Base-by-base conservation (phyloP, 2,797 vertebrate species). In the Avahi laniger region DNA sequence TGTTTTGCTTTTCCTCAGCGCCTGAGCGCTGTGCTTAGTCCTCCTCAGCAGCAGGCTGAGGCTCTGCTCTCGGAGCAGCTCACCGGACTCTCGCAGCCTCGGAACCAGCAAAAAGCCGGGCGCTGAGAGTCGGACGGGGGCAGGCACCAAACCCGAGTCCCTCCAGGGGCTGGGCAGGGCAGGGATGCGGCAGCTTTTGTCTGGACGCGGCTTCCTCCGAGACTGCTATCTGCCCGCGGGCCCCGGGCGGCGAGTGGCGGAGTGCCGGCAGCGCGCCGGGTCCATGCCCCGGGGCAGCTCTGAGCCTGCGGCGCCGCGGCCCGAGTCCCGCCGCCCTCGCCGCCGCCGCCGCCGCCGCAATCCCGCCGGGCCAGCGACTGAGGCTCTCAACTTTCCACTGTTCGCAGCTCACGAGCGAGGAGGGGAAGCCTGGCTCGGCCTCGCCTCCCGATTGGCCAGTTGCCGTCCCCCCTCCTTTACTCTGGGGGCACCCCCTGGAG, bases 151-250 rank as follows among this genome's bases (percentile, higher is more conserved):
- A 22, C 65, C 52, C 59, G 89, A 52, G 38, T 28, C 50, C 75
- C 80, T 13, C 65, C 78, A 18, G 80, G 78, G 79, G 67, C 28
- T 4, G 81, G 46, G 80, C 73, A 28, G 52, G 33, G 61, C 83
- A 72, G 89, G 95, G 97, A 93, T 85, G 95, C 95, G 3, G 94
- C 96, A 1, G 97, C 98, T 98, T 97, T 98, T 97, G 97, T 98
- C 93, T 61, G 61, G n/a, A 90, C 70, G 95, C 95, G 43, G 95
- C 84, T 48, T 85, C 87, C 22, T 95, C 76, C 54, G 2, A 87
- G 97, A 95, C 95, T 52, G 96, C 97, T 97, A 83, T 87, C 84
- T 14, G 94, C 67, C 96, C 93, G 98, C 94, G 89, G 97, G 95
- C 95, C 87, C 22, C 59, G 90, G 93, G 95, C 91, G 92, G 98